Percentiles rank a stretch among this genome's conserved stretches.
These are phyloP conservation scores for Condylostylus longicornis DNA, from an alignment of 1,140 invertebrate species.

Conservation along the genomic window DNA sequence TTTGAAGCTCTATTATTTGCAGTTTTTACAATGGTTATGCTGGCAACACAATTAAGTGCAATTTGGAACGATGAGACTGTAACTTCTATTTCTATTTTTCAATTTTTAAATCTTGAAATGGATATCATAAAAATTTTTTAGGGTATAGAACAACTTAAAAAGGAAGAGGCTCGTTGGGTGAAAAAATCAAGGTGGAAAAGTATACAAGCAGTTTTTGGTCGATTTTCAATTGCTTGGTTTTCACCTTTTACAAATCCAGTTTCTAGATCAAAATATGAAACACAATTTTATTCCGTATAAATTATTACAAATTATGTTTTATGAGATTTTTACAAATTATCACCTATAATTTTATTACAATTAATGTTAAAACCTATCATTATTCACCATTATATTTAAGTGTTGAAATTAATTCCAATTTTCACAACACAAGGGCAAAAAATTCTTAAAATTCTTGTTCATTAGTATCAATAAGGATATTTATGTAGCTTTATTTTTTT, in stretches of 20 bases:
- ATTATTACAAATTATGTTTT: too few relatives aligned
- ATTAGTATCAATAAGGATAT: too few relatives aligned
- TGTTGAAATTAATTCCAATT: too few relatives aligned
- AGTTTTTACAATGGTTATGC: constrained; percentile 97
- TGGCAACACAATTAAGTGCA: constrained; percentile 90
- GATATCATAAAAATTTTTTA: constrained; percentile 29
- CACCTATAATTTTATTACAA: too few relatives aligned
- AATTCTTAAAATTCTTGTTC: too few relatives aligned
- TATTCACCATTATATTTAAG: too few relatives aligned
- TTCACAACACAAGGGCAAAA: too few relatives aligned
- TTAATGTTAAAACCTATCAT: too few relatives aligned
- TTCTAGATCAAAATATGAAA: constrained; percentile 54
- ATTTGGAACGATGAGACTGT: constrained; percentile 99
- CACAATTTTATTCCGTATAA: constrained; percentile 62
- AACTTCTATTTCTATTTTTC: constrained; percentile 10
- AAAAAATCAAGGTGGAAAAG: constrained; percentile 85
- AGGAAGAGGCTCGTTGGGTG: constrained; percentile 80
- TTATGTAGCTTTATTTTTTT: too few relatives aligned
- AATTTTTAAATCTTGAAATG: neutral
- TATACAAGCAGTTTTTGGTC: constrained; percentile 85
- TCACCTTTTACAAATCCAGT: constrained; percentile 81
- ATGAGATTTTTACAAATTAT: too few relatives aligned
- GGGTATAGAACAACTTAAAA: constrained; percentile 91
- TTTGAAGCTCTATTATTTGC: constrained; percentile 96
- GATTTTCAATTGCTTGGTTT: constrained; percentile 86